Evolutionary conservation across 2,888 invertebrate genomes (phyloP).

Genomic region (Hedya salicella): DNA sequence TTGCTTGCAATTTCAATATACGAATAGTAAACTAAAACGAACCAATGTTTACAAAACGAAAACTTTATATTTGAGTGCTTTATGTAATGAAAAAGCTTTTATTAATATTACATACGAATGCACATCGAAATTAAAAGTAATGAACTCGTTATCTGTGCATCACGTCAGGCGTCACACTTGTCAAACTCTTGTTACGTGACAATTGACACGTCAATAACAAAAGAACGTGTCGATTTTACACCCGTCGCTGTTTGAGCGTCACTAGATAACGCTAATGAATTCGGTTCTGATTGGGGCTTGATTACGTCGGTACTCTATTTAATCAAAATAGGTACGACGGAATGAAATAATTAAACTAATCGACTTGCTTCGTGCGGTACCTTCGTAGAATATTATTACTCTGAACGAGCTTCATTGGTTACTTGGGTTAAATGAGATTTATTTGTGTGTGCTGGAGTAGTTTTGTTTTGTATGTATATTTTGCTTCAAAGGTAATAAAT

Average conservation of each 20-base stretch:
- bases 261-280: slow-evolving; percentile 42
- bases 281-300: slow-evolving; percentile 28
- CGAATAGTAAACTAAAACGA: not conserved
- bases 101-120: not conserved
- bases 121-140: slow-evolving; percentile 22
- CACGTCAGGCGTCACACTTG: slow-evolving; percentile 30
- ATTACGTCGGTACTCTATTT: slow-evolving; percentile 37
- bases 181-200: slow-evolving; percentile 37
- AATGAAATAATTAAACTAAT: slow-evolving; percentile 29
- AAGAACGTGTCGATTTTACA: slow-evolving; percentile 41
- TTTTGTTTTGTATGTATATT: too few species aligned
- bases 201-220: slow-evolving; percentile 36
- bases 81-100: slow-evolving; percentile 1
- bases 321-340: slow-evolving; percentile 21
- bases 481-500: too few species aligned
- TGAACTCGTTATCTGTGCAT: slow-evolving; percentile 33
- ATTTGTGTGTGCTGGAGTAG: not conserved
- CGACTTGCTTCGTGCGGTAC: slow-evolving; percentile 1
- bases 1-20: not conserved
- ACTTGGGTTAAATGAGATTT: not conserved
- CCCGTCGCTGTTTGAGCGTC: slow-evolving; percentile 27
- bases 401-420: not conserved
- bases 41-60: not conserved
- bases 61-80: not conserved
- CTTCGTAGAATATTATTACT: slow-evolving; percentile 17